Percentiles rank a stretch among this genome's conserved stretches.
phyloP scores from a whole-genome alignment of 35 echinoderm and acorn worm species.

The Stichopus chloronotus region DNA sequence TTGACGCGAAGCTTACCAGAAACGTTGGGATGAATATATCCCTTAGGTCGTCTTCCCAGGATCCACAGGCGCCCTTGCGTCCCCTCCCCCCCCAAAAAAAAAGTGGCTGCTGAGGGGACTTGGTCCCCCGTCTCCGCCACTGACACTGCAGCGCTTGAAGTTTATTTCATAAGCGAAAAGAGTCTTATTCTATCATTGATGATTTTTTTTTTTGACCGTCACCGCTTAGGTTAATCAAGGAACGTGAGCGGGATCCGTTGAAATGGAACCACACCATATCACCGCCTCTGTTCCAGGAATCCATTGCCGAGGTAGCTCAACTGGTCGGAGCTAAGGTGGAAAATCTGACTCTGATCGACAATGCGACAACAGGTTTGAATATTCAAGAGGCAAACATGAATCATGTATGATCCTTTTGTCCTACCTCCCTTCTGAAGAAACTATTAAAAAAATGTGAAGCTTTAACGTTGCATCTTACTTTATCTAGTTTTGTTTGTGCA shows the following conservation, averaged over 20 bases:
- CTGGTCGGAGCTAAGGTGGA: slow-evolving; percentile 4
- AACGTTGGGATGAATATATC: no score
- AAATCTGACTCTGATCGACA: slow-evolving; percentile 9
- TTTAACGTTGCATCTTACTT: not conserved
- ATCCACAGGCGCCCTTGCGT: no score
- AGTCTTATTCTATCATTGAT: no score
- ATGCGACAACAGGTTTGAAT: slow-evolving; percentile 7
- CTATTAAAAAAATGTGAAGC: not conserved
- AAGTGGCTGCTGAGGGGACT: no score
- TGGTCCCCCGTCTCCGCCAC: no score
- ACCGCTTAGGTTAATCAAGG: not conserved
- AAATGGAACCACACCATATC: not conserved
- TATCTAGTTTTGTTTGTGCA: not conserved
- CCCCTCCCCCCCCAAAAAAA: no score
- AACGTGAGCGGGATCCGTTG: not conserved
- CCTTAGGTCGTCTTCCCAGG: no score
- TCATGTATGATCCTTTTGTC: not conserved
- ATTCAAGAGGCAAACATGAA: not conserved
- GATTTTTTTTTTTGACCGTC: not conserved
- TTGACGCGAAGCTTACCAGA: no score
- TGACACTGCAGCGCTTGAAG: no score
- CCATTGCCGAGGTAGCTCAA: not conserved
- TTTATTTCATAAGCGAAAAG: no score
- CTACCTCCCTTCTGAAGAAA: not conserved
- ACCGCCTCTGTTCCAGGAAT: not conserved